Percentiles rank a stretch among this genome's conserved stretches.
Evolutionary conservation across 1,140 invertebrate species (phyloP).

Genomic region (Xylocopa sonorina): DNA sequence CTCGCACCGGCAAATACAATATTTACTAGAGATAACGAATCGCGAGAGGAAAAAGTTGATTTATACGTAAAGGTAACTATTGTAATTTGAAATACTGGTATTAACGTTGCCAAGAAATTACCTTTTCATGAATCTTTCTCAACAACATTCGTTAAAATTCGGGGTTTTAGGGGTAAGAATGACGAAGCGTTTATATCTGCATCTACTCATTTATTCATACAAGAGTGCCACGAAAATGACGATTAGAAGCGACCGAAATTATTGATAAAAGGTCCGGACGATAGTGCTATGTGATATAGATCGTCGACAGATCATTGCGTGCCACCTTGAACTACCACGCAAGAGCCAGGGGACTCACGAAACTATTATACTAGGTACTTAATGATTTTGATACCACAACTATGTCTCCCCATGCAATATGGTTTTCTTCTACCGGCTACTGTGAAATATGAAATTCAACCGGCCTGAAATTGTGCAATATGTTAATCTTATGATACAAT

Average conservation of each 20-base stretch:
- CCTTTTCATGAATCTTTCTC: too few relatives aligned
- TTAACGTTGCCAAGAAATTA: too few relatives aligned
- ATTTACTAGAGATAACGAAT: not conserved
- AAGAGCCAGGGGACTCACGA: slow-evolving; percentile 38
- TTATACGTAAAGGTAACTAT: not conserved
- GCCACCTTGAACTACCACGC: slow-evolving; percentile 23
- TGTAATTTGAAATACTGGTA: too few relatives aligned
- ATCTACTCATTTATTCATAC: too few relatives aligned
- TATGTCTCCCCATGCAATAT: not conserved
- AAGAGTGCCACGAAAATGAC: slow-evolving; percentile 57
- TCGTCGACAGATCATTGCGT: slow-evolving; percentile 53
- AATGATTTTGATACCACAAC: slow-evolving; percentile 38
- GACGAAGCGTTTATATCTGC: too few relatives aligned
- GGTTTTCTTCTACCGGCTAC: not conserved
- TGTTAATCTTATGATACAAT: not conserved
- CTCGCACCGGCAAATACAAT: not conserved
- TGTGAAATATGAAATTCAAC: not conserved
- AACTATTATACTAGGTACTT: slow-evolving; percentile 32
- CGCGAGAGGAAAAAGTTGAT: not conserved
- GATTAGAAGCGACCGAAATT: slow-evolving; percentile 58
- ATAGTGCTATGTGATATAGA: slow-evolving; percentile 52
- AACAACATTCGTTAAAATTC: too few relatives aligned
- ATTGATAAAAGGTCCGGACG: slow-evolving; percentile 47
- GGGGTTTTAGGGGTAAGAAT: slow-evolving; percentile 10
- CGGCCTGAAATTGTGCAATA: not conserved